Base-by-base conservation (phyloP, 2,113 vertebrate species). In the Lasiurus borealis region DNA sequence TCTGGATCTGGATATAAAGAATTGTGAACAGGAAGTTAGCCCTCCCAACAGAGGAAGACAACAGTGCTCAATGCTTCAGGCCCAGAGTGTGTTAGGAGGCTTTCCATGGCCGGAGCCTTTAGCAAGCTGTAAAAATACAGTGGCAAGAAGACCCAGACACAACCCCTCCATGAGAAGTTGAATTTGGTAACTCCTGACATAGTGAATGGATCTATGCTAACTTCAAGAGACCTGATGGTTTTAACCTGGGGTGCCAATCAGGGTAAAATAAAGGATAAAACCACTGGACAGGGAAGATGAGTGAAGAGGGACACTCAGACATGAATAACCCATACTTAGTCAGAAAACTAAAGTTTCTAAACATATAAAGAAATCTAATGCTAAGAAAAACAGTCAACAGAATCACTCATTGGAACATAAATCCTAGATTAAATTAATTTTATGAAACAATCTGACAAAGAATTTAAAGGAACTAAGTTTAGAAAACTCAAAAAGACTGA, bases 401-500 rank as follows among this genome's bases (percentile, higher is more conserved):
- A 66, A 25, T 85, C 44, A 75, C 8, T 52, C 25, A 44, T 62
- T 75, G 18, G 40, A 88, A 80, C 27, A 72, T 68, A 57, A 89
- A 77, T 44, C 21, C 14, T 7, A 64, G 34, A 54, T 85, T 52
- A 64, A 76, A 25, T 57, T 23, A 57, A 59, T 46, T 72, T 91
- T 88, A 46, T 64, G 11, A 95, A 93, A 34, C 0, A 23, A 16
- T 19, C 68, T 62, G 19, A 48, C 25, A 93, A 90, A 91, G 10
- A 72, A 14, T 54, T 64, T 89, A 72, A 23, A 66, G 12, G 3
- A 68, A 25, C 21, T 73, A 21, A 23, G 23, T 84, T 84, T 90
- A 86, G 27, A 82, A 48, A 97, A 84, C 36, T 77, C 46, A 62
- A 27, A 95, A 23, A 91, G 31, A 54, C n/a, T 59, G 75, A 80